Conservation (phyloP, 2,113 vertebrate species). For the Brachyhypopomus gauderio region DNA sequence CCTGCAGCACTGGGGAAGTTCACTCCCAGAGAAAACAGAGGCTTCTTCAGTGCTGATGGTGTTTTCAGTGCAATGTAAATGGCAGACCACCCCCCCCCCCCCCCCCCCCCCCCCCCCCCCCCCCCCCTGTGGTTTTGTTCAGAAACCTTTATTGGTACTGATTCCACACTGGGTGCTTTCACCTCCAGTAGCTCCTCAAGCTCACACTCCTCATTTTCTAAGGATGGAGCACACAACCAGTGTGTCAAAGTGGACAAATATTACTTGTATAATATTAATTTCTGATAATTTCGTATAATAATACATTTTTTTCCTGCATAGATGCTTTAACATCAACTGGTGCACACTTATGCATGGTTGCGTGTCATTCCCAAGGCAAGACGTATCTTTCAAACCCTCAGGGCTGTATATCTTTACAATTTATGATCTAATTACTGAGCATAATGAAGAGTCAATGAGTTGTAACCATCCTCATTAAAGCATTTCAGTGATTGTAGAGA, state of each 20-base stretch:
- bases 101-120: neutral
- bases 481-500: conserved; percentile 68
- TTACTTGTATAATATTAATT: neutral
- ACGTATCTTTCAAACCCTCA: conserved; percentile 59
- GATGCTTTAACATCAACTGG: neutral
- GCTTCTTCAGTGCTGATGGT: conserved; percentile 25
- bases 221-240: neutral
- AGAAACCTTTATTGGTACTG: neutral
- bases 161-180: neutral
- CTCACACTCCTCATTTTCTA: neutral
- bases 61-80: conserved; percentile 21
- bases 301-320: neutral
- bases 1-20: conserved; percentile 1
- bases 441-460: conserved; percentile 73
- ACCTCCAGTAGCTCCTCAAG: neutral
- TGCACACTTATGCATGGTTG: neutral
- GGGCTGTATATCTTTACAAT: conserved; percentile 65
- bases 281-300: too few relatives aligned
- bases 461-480: conserved; percentile 69
- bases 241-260: neutral
- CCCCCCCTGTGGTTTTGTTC: neutral
- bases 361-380: conserved; percentile 49
- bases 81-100: too few relatives aligned
- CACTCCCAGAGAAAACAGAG: conserved; percentile 27
- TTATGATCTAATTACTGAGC: conserved; percentile 70